Conservation (phyloP, 2,113 vertebrate species). For the Corydoras maculifer region DNA sequence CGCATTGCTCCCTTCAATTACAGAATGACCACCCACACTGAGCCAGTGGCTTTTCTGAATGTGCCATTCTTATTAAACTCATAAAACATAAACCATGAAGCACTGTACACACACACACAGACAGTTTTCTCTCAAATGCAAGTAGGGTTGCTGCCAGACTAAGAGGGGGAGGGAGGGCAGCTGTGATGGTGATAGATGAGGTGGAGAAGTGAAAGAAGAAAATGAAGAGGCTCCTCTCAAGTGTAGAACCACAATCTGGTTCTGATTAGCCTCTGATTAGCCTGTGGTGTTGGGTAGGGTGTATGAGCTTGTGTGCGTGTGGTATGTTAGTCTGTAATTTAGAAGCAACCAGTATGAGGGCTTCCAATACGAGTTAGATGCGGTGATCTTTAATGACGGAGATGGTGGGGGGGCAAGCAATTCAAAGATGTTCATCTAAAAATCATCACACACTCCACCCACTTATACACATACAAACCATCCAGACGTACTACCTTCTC, state of each 20-base stretch:
- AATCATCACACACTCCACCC: neutral
- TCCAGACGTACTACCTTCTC: too few relatives aligned
- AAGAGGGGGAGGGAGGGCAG: neutral
- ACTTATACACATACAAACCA: too few relatives aligned
- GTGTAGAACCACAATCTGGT: slow-evolving; percentile 52
- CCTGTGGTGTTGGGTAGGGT: slow-evolving; percentile 45
- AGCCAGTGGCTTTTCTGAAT: neutral
- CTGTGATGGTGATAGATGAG: neutral
- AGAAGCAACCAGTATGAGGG: slow-evolving; percentile 17
- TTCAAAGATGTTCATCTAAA: slow-evolving; percentile 15
- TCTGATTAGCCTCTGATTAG: slow-evolving; percentile 47
- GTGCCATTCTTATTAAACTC: slow-evolving; percentile 5
- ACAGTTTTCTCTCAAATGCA: slow-evolving; percentile 5
- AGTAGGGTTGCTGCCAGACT: neutral
- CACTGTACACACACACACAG: slow-evolving; percentile 6
- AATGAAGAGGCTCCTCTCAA: slow-evolving; percentile 32
- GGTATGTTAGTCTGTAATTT: slow-evolving; percentile 30
- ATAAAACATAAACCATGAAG: slow-evolving; percentile 1
- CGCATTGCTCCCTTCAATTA: slow-evolving; percentile 3
- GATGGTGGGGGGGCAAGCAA: neutral
- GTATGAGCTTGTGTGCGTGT: slow-evolving; percentile 10
- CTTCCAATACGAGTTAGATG: slow-evolving; percentile 20
- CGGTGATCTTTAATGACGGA: slow-evolving; percentile 22
- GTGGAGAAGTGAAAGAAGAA: neutral
- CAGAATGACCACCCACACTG: neutral